phyloP scores from a whole-genome alignment of 2,113 vertebrate genomes.

The Sula dactylatra region DNA sequence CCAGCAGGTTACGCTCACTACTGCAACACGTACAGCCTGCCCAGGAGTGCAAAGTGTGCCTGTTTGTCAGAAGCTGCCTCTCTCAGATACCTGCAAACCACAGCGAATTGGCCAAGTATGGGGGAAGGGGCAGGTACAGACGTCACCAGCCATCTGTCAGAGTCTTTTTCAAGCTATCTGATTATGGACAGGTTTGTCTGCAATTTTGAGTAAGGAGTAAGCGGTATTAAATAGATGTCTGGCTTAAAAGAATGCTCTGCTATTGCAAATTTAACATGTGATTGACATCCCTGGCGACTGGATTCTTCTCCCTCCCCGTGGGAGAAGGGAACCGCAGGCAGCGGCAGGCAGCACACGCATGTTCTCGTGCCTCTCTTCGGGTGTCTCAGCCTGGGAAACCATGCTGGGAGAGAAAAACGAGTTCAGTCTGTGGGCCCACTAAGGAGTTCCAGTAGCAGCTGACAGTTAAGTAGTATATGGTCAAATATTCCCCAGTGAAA shows the following conservation, averaged over 20 bases:
- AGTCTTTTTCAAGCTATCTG: background rate
- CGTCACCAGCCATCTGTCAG: constrained; percentile 36
- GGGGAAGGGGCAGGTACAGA: background rate
- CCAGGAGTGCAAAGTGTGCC: background rate
- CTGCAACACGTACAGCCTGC: background rate
- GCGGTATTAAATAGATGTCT: constrained; percentile 19
- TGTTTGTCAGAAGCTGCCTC: background rate
- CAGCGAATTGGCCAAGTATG: background rate
- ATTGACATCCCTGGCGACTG: background rate
- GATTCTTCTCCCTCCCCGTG: constrained; percentile 16
- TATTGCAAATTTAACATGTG: background rate
- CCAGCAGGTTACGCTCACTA: background rate
- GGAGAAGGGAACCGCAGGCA: background rate
- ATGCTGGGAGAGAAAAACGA: background rate
- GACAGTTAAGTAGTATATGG: background rate
- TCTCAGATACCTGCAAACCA: background rate
- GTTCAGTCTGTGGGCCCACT: background rate
- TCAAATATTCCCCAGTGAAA: background rate
- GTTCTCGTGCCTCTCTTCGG: background rate
- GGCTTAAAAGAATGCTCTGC: constrained; percentile 3
- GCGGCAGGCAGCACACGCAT: background rate
- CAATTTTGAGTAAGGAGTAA: constrained; percentile 22
- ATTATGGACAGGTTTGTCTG: constrained; percentile 48
- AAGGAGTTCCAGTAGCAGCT: background rate
- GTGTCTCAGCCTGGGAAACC: background rate